phyloP scores from a whole-genome alignment of 2,113 vertebrate species.

The Tachuris rubrigastra region DNA sequence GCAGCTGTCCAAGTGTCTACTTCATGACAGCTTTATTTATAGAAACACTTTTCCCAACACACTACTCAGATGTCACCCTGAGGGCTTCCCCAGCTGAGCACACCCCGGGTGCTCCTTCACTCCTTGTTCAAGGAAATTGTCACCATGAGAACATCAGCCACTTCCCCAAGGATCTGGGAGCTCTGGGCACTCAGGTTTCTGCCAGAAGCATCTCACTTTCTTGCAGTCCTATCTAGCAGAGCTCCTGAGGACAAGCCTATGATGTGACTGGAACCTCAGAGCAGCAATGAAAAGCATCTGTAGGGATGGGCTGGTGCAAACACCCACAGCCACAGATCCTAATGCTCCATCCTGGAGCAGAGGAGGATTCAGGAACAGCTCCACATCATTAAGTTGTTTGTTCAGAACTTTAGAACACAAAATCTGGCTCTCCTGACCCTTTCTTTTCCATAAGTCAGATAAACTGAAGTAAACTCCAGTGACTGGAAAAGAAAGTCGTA shows the following conservation, averaged over 20 bases:
- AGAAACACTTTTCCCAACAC: not conserved
- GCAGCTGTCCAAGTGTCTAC: not conserved
- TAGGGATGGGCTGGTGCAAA: not conserved
- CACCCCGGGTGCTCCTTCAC: not conserved
- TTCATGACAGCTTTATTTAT: not conserved
- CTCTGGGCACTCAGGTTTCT: not conserved
- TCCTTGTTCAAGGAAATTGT: not conserved
- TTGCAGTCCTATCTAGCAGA: not conserved
- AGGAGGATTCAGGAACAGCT: not conserved
- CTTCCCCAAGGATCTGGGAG: not conserved
- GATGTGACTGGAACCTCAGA: not conserved
- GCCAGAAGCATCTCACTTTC: not conserved
- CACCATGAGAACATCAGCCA: not conserved
- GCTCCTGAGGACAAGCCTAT: not conserved
- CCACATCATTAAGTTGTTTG: fast-evolving
- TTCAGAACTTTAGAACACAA: not conserved
- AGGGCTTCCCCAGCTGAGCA: not conserved
- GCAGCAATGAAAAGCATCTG: not conserved
- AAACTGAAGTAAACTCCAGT: not conserved
- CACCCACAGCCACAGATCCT: not conserved
- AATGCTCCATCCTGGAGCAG: not conserved
- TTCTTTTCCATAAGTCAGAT: not conserved
- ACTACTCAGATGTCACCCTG: not conserved
- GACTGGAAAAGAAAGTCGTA: not conserved
- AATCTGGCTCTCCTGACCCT: not conserved